Evolutionary conservation across 2,113 vertebrate genomes (phyloP).

Genomic region (Plecturocebus donacophilus): DNA sequence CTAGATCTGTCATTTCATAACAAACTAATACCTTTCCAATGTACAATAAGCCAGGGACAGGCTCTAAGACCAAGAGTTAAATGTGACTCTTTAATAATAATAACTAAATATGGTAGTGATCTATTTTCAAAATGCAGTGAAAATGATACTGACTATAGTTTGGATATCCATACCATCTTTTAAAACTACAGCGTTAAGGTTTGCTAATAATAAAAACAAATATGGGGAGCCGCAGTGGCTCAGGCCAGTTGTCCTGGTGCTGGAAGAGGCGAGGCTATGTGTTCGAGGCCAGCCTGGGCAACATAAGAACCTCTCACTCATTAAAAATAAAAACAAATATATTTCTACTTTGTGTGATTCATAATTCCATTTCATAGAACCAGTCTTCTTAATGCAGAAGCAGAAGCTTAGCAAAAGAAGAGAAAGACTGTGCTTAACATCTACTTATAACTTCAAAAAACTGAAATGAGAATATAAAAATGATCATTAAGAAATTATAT

Average conservation of each 20-base stretch:
- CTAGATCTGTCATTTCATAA: background rate
- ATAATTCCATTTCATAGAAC: background rate
- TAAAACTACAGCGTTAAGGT: background rate
- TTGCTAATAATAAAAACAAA: background rate
- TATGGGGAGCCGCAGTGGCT: too few relatives aligned
- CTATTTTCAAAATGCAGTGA: constrained; percentile 31
- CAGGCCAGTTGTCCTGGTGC: too few relatives aligned
- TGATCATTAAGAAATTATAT: constrained; percentile 42
- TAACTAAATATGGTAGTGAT: background rate
- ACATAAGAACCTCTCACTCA: too few relatives aligned
- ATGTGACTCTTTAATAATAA: background rate
- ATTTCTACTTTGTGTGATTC: constrained; percentile 10
- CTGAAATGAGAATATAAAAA: constrained; percentile 33
- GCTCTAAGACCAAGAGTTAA: background rate
- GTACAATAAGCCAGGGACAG: background rate
- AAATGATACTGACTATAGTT: background rate
- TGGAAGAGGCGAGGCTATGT: too few relatives aligned
- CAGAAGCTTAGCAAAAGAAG: background rate
- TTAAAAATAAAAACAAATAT: background rate
- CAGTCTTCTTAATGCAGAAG: constrained; percentile 20
- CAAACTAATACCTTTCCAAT: background rate
- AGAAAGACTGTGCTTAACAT: background rate
- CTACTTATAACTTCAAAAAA: constrained; percentile 20
- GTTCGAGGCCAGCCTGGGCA: too few relatives aligned
- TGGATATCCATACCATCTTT: background rate